Percentiles rank a stretch among this genome's conserved stretches.
Conservation (phyloP, 2,113 vertebrate species). For the Aptenodytes forsteri region DNA sequence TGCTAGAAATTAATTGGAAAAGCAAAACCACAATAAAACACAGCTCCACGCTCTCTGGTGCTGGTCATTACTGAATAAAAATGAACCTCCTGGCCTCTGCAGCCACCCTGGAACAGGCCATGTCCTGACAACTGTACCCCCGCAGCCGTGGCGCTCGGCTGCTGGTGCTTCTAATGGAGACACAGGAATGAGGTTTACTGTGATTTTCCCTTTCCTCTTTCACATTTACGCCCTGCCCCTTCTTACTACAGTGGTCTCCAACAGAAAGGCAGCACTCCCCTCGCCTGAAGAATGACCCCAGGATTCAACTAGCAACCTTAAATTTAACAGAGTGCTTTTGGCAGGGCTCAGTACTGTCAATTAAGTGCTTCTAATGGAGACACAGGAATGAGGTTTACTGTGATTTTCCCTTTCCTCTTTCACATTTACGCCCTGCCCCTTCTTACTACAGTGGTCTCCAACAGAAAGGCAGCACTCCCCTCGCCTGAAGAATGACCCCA, state of each 20-base stretch:
- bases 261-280: neutral
- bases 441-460: neutral
- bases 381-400: neutral
- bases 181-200: neutral
- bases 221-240: neutral
- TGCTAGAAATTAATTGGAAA: neutral
- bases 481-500: neutral
- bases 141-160: rapidly evolving
- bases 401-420: neutral
- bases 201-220: neutral
- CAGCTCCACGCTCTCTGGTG: neutral
- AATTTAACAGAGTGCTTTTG: neutral
- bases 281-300: neutral
- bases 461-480: neutral
- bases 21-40: neutral
- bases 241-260: neutral
- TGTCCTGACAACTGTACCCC: neutral
- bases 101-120: neutral
- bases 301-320: neutral
- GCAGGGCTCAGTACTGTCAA: neutral
- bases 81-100: neutral
- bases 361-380: neutral
- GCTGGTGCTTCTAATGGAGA: neutral
- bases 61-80: neutral
- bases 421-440: neutral